phyloP scores from a whole-genome alignment of 2,113 vertebrate species.

The Esox niger region DNA sequence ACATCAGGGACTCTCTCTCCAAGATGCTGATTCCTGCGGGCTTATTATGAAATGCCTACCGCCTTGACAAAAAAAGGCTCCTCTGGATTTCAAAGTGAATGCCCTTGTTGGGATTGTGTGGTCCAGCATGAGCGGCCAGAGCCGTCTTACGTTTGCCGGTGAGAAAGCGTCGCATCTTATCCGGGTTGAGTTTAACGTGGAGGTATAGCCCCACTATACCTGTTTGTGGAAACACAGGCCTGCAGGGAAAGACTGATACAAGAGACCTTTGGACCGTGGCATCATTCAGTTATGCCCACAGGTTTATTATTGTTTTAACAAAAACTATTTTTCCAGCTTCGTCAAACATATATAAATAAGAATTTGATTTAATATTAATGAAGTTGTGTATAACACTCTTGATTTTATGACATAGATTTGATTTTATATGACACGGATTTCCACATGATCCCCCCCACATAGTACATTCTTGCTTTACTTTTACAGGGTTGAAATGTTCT shows the following conservation, averaged over 20 bases:
- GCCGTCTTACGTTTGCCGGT: background rate
- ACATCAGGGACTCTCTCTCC: slow-evolving; percentile 11
- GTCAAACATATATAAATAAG: background rate
- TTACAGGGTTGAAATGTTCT: background rate
- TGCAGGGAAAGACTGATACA: background rate
- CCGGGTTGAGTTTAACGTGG: background rate
- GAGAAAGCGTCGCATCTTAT: background rate
- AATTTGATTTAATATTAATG: background rate
- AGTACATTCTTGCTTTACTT: background rate
- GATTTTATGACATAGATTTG: no score
- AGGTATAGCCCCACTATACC: background rate
- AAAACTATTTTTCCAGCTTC: background rate
- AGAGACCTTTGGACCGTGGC: background rate
- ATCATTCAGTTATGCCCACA: no score
- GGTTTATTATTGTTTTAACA: no score
- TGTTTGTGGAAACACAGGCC: background rate
- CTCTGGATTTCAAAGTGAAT: background rate
- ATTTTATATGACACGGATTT: background rate
- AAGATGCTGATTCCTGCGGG: slow-evolving; percentile 1
- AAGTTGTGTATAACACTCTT: background rate
- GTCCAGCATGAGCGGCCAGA: background rate
- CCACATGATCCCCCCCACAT: background rate
- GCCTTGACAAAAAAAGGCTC: background rate
- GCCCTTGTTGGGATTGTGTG: slow-evolving; percentile 11
- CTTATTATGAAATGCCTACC: slow-evolving; percentile 18